Base-by-base conservation (phyloP, 2,888 invertebrate species). In the Drosophila mulleri region DNA sequence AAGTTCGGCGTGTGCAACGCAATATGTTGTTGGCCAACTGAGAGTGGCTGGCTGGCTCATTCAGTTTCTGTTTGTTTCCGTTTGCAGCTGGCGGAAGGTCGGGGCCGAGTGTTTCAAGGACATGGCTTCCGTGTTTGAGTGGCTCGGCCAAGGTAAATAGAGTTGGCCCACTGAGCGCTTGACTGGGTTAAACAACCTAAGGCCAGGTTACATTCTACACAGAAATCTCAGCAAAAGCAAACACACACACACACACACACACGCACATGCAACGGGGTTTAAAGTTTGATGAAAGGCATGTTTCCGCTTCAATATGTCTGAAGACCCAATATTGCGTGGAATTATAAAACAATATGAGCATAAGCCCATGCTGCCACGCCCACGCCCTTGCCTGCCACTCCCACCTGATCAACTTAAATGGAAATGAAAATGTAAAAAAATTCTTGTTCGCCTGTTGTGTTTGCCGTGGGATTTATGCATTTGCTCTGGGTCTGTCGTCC, bases 101-200 rank as follows among this genome's bases (percentile, higher is more conserved):
- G 71, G 61, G 78, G 68, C 68, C 78, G 57, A 56, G 72, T 59
- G 52, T 59, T 82, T 74, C 90, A 85, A 89, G 90, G 90, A 67
- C 80, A 65, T 69, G 67, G 53, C 60, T 68, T 57, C 58, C 75
- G 71, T 84, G 76, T 87, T 89, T 84, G 76, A 89, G 89, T 82
- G 82, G 70, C 72, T 77, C 57, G 52, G 53, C 61, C 67, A 68
- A 81, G 69, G 82, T 66, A 72, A 77, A 77, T 65, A 70, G 61
- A 65, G 61, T 61, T 54, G 54, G 54, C 61, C 54, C 69, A 47
- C 64, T 59, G 69, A 56, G 32, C 53, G 37, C 48, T 63, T 35
- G 2, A 50, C 56, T 71, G 67, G 67, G 67, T 71, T 71, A 75
- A 84, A 64, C 72, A 73, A 67, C 75, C 85, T 63, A 53, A 72